phyloP scores from a whole-genome alignment of 2,888 invertebrate genomes.

The Scaeva pyrastri region DNA sequence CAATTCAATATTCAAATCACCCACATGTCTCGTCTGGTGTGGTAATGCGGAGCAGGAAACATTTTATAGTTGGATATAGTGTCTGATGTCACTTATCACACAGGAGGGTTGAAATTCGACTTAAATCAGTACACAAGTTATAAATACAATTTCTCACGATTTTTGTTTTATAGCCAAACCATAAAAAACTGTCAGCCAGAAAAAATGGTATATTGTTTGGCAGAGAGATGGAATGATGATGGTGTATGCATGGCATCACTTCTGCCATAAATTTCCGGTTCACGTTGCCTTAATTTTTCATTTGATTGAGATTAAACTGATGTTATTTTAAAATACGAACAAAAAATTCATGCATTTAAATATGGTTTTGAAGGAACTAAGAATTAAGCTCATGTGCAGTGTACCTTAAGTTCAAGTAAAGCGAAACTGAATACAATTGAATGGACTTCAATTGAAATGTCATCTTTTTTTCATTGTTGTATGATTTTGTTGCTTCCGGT shows the following conservation, averaged over 20 bases:
- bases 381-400: no score
- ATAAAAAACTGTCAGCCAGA: slow-evolving; percentile 22
- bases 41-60: slow-evolving; percentile 1
- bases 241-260: slow-evolving; percentile 3
- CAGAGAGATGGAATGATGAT: slow-evolving; percentile 1
- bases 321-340: no score
- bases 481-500: no score
- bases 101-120: slow-evolving; percentile 35
- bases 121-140: slow-evolving; percentile 27
- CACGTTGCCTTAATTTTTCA: slow-evolving; percentile 9
- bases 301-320: no score
- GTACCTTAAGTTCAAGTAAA: no score
- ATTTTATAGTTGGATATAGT: slow-evolving; percentile 8
- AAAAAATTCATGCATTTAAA: no score
- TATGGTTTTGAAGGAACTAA: no score
- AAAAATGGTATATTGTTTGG: background rate
- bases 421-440: no score
- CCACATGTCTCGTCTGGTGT: slow-evolving; percentile 53
- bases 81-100: slow-evolving; percentile 13
- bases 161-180: slow-evolving; percentile 36
- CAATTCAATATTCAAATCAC: slow-evolving; percentile 69
- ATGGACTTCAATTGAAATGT: no score
- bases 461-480: no score
- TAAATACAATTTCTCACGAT: slow-evolving; percentile 58
- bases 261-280: slow-evolving; percentile 35